Conservation (phyloP, 2,113 vertebrate genomes). For the Perca schrenkii region DNA sequence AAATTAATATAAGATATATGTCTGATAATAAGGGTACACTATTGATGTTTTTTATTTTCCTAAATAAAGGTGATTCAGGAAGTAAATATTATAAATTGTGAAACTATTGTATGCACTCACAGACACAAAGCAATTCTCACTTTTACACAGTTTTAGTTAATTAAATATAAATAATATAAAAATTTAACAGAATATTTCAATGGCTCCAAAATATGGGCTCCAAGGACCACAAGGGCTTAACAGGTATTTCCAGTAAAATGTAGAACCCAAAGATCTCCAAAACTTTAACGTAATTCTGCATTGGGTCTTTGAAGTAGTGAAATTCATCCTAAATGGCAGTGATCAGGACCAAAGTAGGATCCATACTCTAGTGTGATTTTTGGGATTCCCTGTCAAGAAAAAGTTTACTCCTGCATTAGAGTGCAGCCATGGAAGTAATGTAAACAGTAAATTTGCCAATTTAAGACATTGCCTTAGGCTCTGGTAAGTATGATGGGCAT, state of each 20-base stretch:
- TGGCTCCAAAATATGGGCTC: conserved; percentile 14
- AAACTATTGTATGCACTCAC: conserved; percentile 33
- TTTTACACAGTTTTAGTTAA: background rate
- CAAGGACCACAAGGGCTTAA: conserved; percentile 15
- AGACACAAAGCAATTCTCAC: background rate
- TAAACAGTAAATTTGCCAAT: background rate
- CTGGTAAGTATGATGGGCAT: background rate
- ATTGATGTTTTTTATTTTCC: conserved; percentile 73
- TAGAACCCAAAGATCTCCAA: background rate
- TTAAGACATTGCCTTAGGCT: background rate
- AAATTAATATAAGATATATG: conserved; percentile 74
- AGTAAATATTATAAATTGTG: conserved; percentile 64
- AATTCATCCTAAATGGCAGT: background rate
- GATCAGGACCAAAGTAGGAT: background rate
- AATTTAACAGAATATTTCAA: background rate
- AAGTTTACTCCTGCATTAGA: background rate
- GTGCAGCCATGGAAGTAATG: background rate
- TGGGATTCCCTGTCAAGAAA: background rate
- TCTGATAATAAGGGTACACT: conserved; percentile 53
- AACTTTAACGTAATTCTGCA: background rate
- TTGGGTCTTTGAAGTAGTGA: background rate
- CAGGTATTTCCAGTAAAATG: background rate
- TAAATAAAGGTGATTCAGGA: conserved; percentile 78
- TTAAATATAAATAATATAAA: background rate
- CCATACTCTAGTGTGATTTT: background rate